Conservation (phyloP, 1,140 invertebrate genomes). For the Scaptodrosophila lebanonensis region DNA sequence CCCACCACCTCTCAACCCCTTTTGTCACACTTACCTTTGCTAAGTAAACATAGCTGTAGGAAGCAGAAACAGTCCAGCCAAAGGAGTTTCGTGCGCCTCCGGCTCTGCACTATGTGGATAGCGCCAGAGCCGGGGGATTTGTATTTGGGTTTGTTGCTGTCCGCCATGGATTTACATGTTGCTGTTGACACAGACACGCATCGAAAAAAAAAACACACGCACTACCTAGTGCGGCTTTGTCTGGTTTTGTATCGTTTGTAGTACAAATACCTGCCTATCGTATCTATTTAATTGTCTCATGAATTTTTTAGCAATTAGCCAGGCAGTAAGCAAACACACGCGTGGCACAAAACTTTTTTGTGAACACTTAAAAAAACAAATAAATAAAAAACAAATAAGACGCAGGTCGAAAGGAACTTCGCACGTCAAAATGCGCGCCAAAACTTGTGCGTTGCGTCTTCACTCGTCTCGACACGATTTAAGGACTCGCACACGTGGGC, state of each 20-base stretch:
- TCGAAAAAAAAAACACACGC: neutral
- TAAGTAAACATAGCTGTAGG: conserved; percentile 49
- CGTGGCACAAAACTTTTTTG: neutral
- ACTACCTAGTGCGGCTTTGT: neutral
- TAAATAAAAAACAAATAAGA: conserved; percentile 7
- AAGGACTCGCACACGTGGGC: no score
- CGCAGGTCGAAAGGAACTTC: neutral
- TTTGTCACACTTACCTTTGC: conserved; percentile 43
- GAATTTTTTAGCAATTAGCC: conserved; percentile 58
- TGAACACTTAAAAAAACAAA: neutral
- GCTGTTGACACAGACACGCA: neutral
- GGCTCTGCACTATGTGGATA: no score
- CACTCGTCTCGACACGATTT: no score
- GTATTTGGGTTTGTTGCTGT: conserved; percentile 34
- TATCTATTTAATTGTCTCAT: conserved; percentile 36
- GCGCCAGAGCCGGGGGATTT: conserved; percentile 34
- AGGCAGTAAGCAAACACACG: conserved; percentile 10
- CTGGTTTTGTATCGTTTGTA: no score
- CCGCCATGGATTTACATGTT: conserved; percentile 55
- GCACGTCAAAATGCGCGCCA: conserved; percentile 48
- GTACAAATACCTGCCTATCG: neutral
- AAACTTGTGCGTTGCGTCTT: conserved; percentile 24
- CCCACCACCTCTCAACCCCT: no score
- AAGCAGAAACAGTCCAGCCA: conserved; percentile 51
- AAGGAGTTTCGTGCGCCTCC: conserved; percentile 36